These are phyloP conservation scores for Pyrrhosoma nymphula DNA, from an alignment of 2,888 invertebrate species.

Conservation along the genomic window DNA sequence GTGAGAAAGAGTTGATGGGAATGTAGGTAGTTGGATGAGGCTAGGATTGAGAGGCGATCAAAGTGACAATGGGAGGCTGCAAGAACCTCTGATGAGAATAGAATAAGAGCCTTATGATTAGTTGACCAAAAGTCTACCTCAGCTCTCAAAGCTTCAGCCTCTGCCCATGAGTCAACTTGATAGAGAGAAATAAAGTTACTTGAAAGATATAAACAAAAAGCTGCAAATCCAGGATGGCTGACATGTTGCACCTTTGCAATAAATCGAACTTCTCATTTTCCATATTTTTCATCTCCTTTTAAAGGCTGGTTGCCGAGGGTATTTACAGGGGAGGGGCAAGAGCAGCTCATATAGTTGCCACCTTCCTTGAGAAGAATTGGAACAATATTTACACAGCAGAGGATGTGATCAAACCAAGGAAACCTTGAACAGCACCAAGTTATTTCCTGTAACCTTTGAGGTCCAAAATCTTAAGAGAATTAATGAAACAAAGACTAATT, in stretches of 20 bases:
- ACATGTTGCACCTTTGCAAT: not conserved
- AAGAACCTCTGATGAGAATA: conserved; percentile 52
- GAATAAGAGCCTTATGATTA: conserved; percentile 36
- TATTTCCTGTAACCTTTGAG: not conserved
- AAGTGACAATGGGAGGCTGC: conserved; percentile 49
- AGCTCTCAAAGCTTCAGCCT: not conserved
- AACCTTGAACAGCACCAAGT: not conserved
- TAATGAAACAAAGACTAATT: not conserved
- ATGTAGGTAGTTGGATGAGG: conserved; percentile 55
- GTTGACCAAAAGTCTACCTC: not conserved
- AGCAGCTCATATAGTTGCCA: no score
- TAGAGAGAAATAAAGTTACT: conserved; percentile 13
- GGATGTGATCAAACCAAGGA: not conserved
- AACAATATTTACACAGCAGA: conserved; percentile 24
- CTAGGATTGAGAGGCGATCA: conserved; percentile 33
- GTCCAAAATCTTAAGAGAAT: not conserved
- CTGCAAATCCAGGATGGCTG: not conserved
- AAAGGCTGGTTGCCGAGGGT: not conserved
- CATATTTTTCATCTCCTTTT: not conserved
- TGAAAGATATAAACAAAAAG: not conserved
- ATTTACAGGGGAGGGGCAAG: not conserved
- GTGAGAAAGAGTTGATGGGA: conserved; percentile 64
- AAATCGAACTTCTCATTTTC: not conserved
- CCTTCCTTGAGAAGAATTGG: not conserved
- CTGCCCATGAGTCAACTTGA: not conserved